phyloP scores from a whole-genome alignment of 1,140 invertebrate genomes.

The Onthophagus taurus region DNA sequence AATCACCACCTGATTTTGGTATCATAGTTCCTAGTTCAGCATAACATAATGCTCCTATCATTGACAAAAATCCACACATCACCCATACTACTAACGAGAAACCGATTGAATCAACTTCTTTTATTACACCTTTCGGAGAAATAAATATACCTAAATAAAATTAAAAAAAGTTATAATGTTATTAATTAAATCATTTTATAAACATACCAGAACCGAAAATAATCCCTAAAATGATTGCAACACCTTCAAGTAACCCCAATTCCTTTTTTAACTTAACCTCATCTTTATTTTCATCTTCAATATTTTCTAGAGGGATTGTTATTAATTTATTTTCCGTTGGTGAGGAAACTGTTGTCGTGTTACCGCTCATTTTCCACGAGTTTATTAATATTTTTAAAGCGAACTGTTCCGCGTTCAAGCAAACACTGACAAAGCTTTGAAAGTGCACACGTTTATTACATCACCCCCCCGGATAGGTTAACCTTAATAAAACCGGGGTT shows the following conservation, averaged over 20 bases:
- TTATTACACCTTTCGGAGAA: slow-evolving; percentile 87
- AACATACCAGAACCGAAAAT: slow-evolving; percentile 73
- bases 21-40: slow-evolving; percentile 81
- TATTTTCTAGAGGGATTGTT: slow-evolving; percentile 5
- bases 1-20: slow-evolving; percentile 86
- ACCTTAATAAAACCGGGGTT: too few species aligned
- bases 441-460: too few species aligned
- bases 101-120: slow-evolving; percentile 78
- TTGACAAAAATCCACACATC: slow-evolving; percentile 73
- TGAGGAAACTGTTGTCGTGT: too few species aligned
- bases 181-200: background rate
- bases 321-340: slow-evolving; percentile 16
- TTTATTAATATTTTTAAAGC: too few species aligned
- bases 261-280: slow-evolving; percentile 68
- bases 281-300: slow-evolving; percentile 27
- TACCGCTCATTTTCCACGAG: too few species aligned
- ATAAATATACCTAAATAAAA: slow-evolving; percentile 70
- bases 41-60: slow-evolving; percentile 88
- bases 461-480: too few species aligned
- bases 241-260: slow-evolving; percentile 73
- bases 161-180: slow-evolving; percentile 1
- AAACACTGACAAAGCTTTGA: too few species aligned
- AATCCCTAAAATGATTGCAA: slow-evolving; percentile 79
- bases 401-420: too few species aligned
- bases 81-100: slow-evolving; percentile 84